These are phyloP conservation scores for Puntigrus tetrazona DNA, from an alignment of 2,113 vertebrate species.

Conservation along the genomic window DNA sequence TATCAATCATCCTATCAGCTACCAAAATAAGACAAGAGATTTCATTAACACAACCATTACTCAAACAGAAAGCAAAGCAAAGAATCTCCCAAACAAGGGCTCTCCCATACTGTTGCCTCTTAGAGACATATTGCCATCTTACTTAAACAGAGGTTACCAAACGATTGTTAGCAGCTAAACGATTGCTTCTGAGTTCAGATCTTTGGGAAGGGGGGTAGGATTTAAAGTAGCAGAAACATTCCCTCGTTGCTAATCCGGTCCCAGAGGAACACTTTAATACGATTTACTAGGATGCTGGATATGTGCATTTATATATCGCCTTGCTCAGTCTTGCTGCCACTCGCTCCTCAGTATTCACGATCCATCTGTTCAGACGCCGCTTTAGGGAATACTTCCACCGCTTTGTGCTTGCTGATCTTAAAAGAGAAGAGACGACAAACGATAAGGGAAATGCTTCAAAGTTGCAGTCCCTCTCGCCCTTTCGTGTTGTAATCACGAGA, in stretches of 20 bases:
- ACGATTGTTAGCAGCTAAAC: slow-evolving; percentile 81
- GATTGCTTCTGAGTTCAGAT: slow-evolving; percentile 76
- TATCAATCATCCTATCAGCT: slow-evolving; percentile 76
- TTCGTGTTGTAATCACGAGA: slow-evolving; percentile 36
- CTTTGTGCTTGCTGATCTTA: slow-evolving; percentile 77
- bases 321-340: slow-evolving; percentile 55
- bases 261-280: slow-evolving; percentile 59
- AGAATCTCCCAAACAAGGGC: slow-evolving; percentile 58
- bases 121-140: slow-evolving; percentile 68
- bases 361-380: slow-evolving; percentile 65
- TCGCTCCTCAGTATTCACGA: slow-evolving; percentile 52
- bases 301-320: slow-evolving; percentile 66
- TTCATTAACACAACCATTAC: slow-evolving; percentile 65
- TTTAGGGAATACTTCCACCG: slow-evolving; percentile 71
- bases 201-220: slow-evolving; percentile 65
- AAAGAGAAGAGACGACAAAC: slow-evolving; percentile 54
- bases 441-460: slow-evolving; percentile 44
- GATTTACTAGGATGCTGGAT: slow-evolving; percentile 68
- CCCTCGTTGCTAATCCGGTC: slow-evolving; percentile 73
- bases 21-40: slow-evolving; percentile 74
- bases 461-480: slow-evolving; percentile 54
- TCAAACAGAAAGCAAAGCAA: slow-evolving; percentile 67
- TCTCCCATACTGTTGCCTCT: slow-evolving; percentile 62
- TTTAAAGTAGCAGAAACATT: slow-evolving; percentile 22
- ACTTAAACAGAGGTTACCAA: slow-evolving; percentile 61